These are phyloP conservation scores for Pelodiscus sinensis DNA, from an alignment of 2,113 vertebrate species.

Conservation along the genomic window DNA sequence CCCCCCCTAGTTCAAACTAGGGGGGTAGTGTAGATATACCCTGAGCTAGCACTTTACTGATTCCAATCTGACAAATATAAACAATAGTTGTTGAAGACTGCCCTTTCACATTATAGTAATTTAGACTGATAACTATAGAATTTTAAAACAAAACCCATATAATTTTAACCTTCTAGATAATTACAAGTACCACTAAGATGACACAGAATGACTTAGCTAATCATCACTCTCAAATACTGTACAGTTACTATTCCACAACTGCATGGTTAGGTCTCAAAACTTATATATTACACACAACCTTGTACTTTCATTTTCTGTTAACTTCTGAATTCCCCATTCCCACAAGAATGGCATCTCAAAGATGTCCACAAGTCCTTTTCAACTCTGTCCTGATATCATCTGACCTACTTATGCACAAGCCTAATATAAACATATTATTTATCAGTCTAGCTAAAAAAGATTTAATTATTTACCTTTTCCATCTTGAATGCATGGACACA, in stretches of 20 bases:
- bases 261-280: conserved; percentile 13
- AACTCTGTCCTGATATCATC: neutral
- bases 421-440: neutral
- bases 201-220: conserved; percentile 32
- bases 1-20: too few relatives aligned
- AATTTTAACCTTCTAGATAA: neutral
- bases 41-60: too few relatives aligned
- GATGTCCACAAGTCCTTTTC: neutral
- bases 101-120: neutral
- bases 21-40: too few relatives aligned
- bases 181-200: neutral
- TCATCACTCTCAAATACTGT: neutral
- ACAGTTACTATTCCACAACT: conserved; percentile 13
- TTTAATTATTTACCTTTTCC: neutral
- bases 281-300: neutral
- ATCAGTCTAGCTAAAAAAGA: neutral
- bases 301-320: conserved; percentile 2
- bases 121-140: neutral
- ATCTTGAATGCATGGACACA: neutral
- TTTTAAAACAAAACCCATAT: neutral
- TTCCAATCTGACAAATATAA: neutral
- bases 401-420: neutral
- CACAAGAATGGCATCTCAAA: neutral
- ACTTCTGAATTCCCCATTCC: neutral
- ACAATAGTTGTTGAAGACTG: neutral